A percentile compares a stretch with the other conserved stretches of the same genome.
phyloP scores from a whole-genome alignment of 2,113 vertebrate species.

The Phrynosoma platyrhinos region DNA sequence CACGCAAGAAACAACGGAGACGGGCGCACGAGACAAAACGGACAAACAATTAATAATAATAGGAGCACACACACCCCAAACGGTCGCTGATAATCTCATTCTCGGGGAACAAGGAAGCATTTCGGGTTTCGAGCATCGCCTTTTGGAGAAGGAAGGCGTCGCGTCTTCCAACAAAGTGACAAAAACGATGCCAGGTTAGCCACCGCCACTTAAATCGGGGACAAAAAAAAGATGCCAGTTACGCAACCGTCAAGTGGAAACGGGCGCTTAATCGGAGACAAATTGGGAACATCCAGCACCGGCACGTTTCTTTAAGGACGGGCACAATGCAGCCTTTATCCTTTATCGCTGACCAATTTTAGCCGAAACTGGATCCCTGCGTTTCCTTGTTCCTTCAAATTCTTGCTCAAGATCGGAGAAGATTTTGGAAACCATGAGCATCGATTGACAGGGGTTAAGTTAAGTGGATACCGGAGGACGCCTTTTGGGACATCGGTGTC shows the following conservation, averaged over 20 bases:
- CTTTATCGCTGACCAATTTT: background rate
- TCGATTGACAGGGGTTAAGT: too few relatives aligned
- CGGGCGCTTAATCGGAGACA: background rate
- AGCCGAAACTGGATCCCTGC: background rate
- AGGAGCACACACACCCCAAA: background rate
- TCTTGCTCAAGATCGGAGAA: too few relatives aligned
- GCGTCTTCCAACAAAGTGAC: background rate
- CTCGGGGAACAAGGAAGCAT: background rate
- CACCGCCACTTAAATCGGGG: too few relatives aligned
- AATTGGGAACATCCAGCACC: background rate
- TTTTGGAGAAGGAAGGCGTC: background rate
- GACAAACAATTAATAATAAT: fast-evolving
- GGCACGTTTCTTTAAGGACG: background rate
- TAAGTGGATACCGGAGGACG: too few relatives aligned
- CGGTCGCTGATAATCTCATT: background rate
- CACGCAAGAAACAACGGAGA: too few relatives aligned
- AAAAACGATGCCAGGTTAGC: too few relatives aligned
- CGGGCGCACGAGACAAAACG: too few relatives aligned
- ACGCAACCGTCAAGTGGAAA: background rate
- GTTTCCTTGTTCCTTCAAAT: too few relatives aligned
- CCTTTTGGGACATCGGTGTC: too few relatives aligned
- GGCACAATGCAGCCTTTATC: background rate
- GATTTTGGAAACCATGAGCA: too few relatives aligned
- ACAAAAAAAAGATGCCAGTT: too few relatives aligned
- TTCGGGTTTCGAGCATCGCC: too few relatives aligned